Base-by-base conservation (phyloP, 2,888 invertebrate genomes). In the Ormyrus rosae region DNA sequence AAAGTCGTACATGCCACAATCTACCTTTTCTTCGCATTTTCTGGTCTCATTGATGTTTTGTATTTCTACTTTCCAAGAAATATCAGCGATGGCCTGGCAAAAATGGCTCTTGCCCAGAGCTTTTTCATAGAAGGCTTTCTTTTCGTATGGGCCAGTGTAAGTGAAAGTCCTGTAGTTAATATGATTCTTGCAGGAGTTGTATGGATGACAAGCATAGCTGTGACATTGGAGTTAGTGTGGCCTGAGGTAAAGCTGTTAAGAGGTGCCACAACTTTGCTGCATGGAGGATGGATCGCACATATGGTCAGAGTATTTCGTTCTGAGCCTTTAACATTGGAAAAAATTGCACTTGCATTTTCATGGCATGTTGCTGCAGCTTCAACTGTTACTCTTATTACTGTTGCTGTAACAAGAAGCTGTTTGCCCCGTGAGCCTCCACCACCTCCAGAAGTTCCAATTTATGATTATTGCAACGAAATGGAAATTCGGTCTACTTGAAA, bases 21-120 rank as follows among this genome's bases (percentile, higher is more conserved):
- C 64, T 91, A 91, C 83, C 85, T 91, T 0, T 91, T 91, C 75
- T 91, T 91, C 80, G 91, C 91, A 5, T 88, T 91, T 72, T 91
- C 91, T 71, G 91, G 91, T 8, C 84, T 91, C 0, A 89, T 90
- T 4, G 91, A 91, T 80, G 88, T 91, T 7, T 82, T 91, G 5
- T 87, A 89, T 71, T 91, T 90, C 84, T 91, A 91, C 81, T 91
- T 90, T 81, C 90, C 90, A 3, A 86, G 85, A 13, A 89, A 88
- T 64, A 85, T 91, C 13, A 89, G 90, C 6, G 85, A 85, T 50
- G 91, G 90, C 5, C 82, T 91, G 8, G 87, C 88, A 4, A 89
- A 90, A 83, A 85, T 91, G 78, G 88, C 89, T 0, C 83, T 91
- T 0, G 90, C 90, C 5, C 88, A 90, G 60, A 90, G 90, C 13